phyloP scores from a whole-genome alignment of 2,797 vertebrate genomes.

The Glossophaga mutica region DNA sequence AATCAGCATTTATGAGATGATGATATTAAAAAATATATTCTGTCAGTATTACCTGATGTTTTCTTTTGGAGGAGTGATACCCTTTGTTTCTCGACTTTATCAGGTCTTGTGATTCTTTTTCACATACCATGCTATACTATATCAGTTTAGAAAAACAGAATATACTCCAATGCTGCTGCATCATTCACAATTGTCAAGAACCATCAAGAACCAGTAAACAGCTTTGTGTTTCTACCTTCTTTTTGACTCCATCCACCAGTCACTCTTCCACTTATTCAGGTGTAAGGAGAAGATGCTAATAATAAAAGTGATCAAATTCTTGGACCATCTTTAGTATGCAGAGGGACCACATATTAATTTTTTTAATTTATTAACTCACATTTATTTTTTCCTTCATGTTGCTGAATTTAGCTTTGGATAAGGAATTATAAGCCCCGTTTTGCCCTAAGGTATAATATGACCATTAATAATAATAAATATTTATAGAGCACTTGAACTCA shows the following conservation, averaged over 20 bases:
- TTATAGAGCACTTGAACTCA: background rate
- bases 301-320: background rate
- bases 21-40: background rate
- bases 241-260: background rate
- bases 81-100: background rate
- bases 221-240: background rate
- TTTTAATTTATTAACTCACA: background rate
- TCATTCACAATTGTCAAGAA: background rate
- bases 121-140: background rate
- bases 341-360: background rate
- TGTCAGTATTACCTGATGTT: background rate
- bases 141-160: background rate
- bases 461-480: background rate
- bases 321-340: background rate
- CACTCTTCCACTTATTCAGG: background rate
- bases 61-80: background rate
- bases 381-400: background rate
- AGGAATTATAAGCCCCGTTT: background rate
- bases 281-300: background rate
- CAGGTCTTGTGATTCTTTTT: background rate
- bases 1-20: background rate
- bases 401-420: background rate
- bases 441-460: background rate
- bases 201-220: background rate
- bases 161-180: background rate